Percentiles rank a stretch among this genome's conserved stretches.
These are phyloP conservation scores for Tragelaphus buxtoni DNA, from an alignment of 2,113 vertebrate species.

Conservation along the genomic window DNA sequence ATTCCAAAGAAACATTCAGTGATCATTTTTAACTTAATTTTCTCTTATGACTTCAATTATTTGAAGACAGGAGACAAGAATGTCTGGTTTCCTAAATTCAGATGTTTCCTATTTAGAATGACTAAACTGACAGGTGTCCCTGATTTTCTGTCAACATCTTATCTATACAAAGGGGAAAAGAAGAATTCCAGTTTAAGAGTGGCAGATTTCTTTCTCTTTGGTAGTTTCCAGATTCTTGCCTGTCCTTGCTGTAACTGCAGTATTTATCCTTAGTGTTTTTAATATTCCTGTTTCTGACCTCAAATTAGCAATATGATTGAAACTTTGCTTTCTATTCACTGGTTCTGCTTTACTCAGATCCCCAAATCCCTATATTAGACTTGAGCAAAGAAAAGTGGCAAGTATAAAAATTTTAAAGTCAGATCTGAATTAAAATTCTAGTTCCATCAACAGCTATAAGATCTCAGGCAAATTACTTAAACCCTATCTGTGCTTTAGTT, in stretches of 20 bases:
- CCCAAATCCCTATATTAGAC: neutral
- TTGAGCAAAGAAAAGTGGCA: neutral
- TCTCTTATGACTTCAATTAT: neutral
- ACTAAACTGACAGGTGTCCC: neutral
- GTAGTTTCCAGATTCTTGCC: neutral
- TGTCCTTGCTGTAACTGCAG: neutral
- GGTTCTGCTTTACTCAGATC: conserved; percentile 15
- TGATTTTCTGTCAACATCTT: neutral
- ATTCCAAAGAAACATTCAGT: neutral
- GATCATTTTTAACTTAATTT: conserved; percentile 28
- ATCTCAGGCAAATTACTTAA: neutral
- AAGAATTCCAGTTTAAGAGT: neutral
- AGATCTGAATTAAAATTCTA: neutral
- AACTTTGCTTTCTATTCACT: conserved; percentile 7
- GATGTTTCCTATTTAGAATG: neutral
- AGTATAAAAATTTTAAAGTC: neutral
- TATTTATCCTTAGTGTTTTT: neutral
- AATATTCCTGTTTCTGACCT: neutral
- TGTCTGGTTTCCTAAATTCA: neutral
- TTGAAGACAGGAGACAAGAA: neutral
- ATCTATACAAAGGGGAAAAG: neutral
- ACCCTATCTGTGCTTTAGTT: neutral
- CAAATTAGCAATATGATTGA: conserved; percentile 6
- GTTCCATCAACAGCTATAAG: neutral
- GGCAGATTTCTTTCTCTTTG: neutral